Percentiles rank a stretch among this genome's conserved stretches.
These are phyloP conservation scores for Leptopterna dolabrata DNA, from an alignment of 2,888 invertebrate species.

Conservation along the genomic window DNA sequence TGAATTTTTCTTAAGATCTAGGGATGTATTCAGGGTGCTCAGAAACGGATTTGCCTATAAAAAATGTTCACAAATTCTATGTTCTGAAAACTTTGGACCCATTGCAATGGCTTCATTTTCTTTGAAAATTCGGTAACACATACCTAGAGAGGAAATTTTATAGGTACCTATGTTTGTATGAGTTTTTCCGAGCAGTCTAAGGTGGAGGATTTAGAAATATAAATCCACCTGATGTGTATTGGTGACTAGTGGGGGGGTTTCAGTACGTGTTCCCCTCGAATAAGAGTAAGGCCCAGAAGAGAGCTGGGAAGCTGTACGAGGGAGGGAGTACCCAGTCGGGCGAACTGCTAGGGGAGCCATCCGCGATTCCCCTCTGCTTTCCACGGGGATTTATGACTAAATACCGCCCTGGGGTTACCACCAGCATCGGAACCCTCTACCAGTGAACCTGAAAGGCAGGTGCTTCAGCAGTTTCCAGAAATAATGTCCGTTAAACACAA, in stretches of 20 bases:
- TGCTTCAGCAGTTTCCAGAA: not conserved
- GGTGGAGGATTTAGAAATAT: not conserved
- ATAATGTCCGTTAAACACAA: not conserved
- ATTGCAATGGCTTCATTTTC: too few species aligned
- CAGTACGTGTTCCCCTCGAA: not conserved
- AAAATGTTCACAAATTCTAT: too few species aligned
- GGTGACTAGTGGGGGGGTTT: not conserved
- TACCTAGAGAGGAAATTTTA: too few species aligned
- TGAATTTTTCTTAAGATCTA: too few species aligned
- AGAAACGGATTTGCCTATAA: too few species aligned
- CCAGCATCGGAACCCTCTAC: not conserved
- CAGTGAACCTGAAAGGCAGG: not conserved
- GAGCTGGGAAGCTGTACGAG: not conserved
- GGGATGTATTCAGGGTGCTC: too few species aligned
- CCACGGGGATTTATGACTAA: slow-evolving; percentile 2
- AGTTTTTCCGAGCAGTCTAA: too few species aligned
- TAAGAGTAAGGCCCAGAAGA: not conserved
- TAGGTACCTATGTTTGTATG: too few species aligned
- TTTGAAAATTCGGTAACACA: too few species aligned
- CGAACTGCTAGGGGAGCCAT: not conserved
- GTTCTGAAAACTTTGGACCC: too few species aligned
- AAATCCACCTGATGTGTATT: not conserved
- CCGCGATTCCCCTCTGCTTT: not conserved
- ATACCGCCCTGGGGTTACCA: not conserved
- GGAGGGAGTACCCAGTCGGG: not conserved